Evolutionary conservation across 2,888 invertebrate genomes (phyloP).

Genomic region (Notodonta ziczac): DNA sequence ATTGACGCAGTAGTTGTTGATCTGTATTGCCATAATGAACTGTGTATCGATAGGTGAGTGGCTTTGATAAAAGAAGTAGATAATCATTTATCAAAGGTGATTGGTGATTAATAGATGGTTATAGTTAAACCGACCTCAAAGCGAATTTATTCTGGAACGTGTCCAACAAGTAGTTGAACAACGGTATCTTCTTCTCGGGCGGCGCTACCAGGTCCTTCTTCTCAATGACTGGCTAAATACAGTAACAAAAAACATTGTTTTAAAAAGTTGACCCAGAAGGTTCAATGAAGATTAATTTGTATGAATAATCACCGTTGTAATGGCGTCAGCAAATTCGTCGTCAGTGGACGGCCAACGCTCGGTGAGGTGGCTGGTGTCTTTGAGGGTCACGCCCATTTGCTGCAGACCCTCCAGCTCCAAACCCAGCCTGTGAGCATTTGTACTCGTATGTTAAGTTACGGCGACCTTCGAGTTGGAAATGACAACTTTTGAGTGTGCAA

Average conservation of each 20-base stretch:
- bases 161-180: slow-evolving; percentile 67
- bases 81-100: too few relatives aligned
- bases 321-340: slow-evolving; percentile 83
- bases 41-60: too few relatives aligned
- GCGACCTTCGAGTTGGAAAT: not conserved
- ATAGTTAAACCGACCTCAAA: slow-evolving; percentile 46
- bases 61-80: too few relatives aligned
- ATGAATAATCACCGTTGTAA: slow-evolving; percentile 69
- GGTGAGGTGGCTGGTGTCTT: slow-evolving; percentile 45
- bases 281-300: too few relatives aligned
- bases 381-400: slow-evolving; percentile 59
- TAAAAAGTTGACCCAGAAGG: too few relatives aligned
- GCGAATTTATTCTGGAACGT: slow-evolving; percentile 66
- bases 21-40: too few relatives aligned
- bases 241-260: slow-evolving; percentile 13
- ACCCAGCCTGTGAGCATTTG: slow-evolving; percentile 45
- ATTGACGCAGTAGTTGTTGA: too few relatives aligned
- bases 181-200: slow-evolving; percentile 58
- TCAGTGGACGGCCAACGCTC: slow-evolving; percentile 75
- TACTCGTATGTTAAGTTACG: not conserved
- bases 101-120: not conserved
- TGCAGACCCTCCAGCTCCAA: slow-evolving; percentile 64
- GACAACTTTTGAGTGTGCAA: not conserved
- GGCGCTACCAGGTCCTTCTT: slow-evolving; percentile 76
- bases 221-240: slow-evolving; percentile 73